Evolutionary conservation across 2,888 invertebrate species (phyloP), one percentile per base, ranked within the genome.

Genomic region (Drosophila infuscata): DNA sequence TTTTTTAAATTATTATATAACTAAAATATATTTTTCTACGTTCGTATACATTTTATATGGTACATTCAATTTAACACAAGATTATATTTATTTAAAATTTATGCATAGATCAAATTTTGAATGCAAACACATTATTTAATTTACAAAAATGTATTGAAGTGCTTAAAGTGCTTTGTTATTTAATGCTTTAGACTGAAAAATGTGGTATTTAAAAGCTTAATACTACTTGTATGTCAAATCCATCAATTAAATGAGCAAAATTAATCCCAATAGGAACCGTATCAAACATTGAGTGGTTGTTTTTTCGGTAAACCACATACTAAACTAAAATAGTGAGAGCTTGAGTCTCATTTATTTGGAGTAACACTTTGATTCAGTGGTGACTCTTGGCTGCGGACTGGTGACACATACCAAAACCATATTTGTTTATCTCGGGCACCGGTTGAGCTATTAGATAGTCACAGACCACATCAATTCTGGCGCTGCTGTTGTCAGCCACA

Each of bases 391-490:
- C 52, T 53, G 33, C 33, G 12, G 20, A 15, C 51, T 56, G 69
- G 30, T 60, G 82, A 70, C 80, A 77, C 59, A 73, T 68, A 58
- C 29, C 49, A n/a, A 38, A 36, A 53, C 63, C 46, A 63, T 29
- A 66, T 80, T 73, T 65, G 67, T 73, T 76, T 65, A 64, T 67
- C 69, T 64, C 49, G 59, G 49, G 53, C 65, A 61, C 58, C 67
- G 82, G 61, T 46, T 70, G 49, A 64, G 83, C 85, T 84, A 80
- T 75, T 84, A 82, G 70, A 53, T 52, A 54, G 54, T 54, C 74
- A 58, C 65, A 80, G 75, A 79, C 62, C 74, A 64, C 88, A 88
- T 85, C 86, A 84, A 88, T 83, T 72, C 20, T 63, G 53, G 9
- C 52, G 66, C 43, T 75, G 46, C 15, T 46, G 25, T 2, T 25